Conservation (phyloP, 2,797 vertebrate species). For the Tragopan temminckii region DNA sequence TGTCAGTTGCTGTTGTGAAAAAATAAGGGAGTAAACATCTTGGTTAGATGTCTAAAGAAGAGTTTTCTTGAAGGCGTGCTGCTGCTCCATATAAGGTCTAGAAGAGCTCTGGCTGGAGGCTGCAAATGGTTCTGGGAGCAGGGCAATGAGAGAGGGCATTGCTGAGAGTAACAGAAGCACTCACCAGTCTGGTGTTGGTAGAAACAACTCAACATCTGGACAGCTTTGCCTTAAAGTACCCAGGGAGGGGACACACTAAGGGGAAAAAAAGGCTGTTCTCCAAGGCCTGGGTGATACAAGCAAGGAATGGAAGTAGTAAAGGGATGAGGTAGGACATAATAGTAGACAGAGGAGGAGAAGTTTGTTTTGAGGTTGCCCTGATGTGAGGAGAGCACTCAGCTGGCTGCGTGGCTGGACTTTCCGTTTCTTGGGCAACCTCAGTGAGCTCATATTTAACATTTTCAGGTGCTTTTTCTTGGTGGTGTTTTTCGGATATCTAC, state of each 20-base stretch:
- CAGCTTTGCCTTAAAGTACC: background rate
- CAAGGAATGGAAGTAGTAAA: background rate
- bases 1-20: background rate
- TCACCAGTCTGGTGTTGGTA: accelerated
- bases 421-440: background rate
- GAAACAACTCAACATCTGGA: background rate
- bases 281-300: background rate
- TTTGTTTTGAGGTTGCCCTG: background rate
- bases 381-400: background rate
- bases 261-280: background rate
- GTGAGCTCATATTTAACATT: background rate
- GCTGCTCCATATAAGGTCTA: background rate
- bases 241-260: background rate
- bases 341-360: background rate
- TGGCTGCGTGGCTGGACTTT: background rate
- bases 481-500: background rate
- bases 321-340: background rate
- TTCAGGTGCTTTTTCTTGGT: background rate
- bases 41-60: background rate
- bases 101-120: background rate
- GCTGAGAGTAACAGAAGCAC: background rate
- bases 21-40: background rate
- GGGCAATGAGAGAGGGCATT: background rate
- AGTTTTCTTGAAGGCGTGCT: background rate
- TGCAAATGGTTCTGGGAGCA: background rate